Base-by-base conservation (phyloP, 1,140 invertebrate species). In the Hycleus phaleratus region DNA sequence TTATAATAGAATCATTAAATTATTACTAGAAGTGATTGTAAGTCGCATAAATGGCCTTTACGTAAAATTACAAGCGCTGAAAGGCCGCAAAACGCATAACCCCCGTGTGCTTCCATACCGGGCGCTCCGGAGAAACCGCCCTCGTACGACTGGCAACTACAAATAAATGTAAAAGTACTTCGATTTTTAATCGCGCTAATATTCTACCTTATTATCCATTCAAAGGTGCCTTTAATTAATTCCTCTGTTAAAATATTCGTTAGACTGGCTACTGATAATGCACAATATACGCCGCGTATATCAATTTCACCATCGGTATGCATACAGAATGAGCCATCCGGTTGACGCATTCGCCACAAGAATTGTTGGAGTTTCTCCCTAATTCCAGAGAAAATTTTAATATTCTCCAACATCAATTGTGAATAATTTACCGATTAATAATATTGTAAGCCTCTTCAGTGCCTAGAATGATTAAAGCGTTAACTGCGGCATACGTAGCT, bases 91-190 rank as follows among this genome's bases (percentile, higher is more conserved):
- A 95, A 98, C 5, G 95, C 87, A 76, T 98, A 98, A 18, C 97
- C 97, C 4, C 97, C 97, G 79, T 99, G 97, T 18, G 97, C 97
- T 77, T 99, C 97, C 81, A 94, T 85, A 9, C 91, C 93, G 12
- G 95, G 96, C 68, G 81, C 86, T 0, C 94, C 95, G 49, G 87
- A 89, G 81, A 99, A 98, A 0, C 97, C 97, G 48, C 97, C 97
- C 79, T 99, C 97, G 78, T 97, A 99, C 0, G 95, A 97, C 74
- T 98, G 95, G 79, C 95, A 98, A 59, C 86, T 85, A 58, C 56
- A 62, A 64, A 62, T 57, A 8, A 44, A 11, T 8, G 11, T 26
- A n/a, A 46, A 26, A 38, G 38, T 26, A n/a, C 45, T 12, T 2
- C 26, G 9, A 26, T 42, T 10, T 4, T n/a, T 42, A 10, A 42